phyloP scores from a whole-genome alignment of 2,797 vertebrate genomes.

The Myioborus miniatus region DNA sequence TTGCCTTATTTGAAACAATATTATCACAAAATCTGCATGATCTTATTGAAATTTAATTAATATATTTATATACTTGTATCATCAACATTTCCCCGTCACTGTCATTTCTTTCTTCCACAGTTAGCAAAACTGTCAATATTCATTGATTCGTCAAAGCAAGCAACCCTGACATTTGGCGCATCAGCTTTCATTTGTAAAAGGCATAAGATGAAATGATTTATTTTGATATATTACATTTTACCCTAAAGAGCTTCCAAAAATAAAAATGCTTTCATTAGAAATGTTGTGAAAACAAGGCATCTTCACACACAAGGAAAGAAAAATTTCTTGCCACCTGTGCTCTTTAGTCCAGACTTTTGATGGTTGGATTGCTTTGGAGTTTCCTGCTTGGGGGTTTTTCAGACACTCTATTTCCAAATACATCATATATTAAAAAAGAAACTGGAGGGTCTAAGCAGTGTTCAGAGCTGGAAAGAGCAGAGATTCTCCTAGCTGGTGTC shows the following conservation, averaged over 20 bases:
- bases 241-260: slow-evolving; percentile 4
- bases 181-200: not conserved
- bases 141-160: not conserved
- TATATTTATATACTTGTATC: not conserved
- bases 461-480: not conserved
- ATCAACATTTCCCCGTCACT: not conserved
- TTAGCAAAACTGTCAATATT: not conserved
- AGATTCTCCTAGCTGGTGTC: not conserved
- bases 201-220: not conserved
- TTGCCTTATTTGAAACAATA: not conserved
- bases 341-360: not conserved
- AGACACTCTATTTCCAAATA: not conserved
- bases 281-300: slow-evolving; percentile 3
- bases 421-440: not conserved
- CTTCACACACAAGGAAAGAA: not conserved
- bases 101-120: not conserved
- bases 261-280: slow-evolving; percentile 8
- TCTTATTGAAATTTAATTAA: not conserved
- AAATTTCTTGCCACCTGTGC: not conserved
- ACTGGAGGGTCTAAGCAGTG: not conserved
- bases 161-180: not conserved
- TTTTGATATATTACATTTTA: not conserved
- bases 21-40: not conserved
- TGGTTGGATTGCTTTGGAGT: not conserved
- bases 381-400: not conserved